Evolutionary conservation across 2,113 vertebrate genomes (phyloP).

Genomic region (Narcine bancroftii): DNA sequence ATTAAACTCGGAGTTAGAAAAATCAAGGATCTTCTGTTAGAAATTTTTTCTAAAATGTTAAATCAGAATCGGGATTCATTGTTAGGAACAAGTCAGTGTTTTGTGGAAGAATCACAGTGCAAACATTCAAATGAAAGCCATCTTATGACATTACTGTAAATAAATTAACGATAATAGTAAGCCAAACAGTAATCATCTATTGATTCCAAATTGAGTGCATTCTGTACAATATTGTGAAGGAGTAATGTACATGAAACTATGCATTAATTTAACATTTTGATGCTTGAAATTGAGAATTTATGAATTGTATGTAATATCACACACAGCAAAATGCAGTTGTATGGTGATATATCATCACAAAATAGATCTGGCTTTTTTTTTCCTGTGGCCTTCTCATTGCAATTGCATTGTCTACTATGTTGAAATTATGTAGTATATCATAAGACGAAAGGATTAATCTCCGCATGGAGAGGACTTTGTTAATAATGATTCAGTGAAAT

Average conservation of each 20-base stretch:
- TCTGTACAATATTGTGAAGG: background rate
- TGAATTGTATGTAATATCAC: background rate
- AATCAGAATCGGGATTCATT: too few relatives aligned
- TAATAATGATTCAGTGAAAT: background rate
- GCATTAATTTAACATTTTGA: background rate
- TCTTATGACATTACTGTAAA: too few relatives aligned
- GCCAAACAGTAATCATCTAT: too few relatives aligned
- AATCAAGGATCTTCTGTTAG: background rate
- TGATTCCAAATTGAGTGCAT: background rate
- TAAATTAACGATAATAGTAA: too few relatives aligned
- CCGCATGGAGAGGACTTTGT: too few relatives aligned
- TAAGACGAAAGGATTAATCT: background rate
- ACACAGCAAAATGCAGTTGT: background rate
- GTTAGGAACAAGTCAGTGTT: too few relatives aligned
- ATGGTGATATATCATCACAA: background rate
- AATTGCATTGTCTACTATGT: background rate
- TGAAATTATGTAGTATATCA: background rate
- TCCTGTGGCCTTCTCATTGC: background rate
- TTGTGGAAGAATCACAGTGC: too few relatives aligned
- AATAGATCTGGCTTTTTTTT: background rate
- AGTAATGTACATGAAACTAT: background rate
- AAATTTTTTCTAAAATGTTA: background rate
- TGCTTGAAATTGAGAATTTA: background rate
- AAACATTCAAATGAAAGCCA: too few relatives aligned
- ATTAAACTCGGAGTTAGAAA: background rate